Evolutionary conservation across 1,140 invertebrate genomes (phyloP), one percentile per base, ranked within the genome.

Genomic region (Drosophila malerkotliana): DNA sequence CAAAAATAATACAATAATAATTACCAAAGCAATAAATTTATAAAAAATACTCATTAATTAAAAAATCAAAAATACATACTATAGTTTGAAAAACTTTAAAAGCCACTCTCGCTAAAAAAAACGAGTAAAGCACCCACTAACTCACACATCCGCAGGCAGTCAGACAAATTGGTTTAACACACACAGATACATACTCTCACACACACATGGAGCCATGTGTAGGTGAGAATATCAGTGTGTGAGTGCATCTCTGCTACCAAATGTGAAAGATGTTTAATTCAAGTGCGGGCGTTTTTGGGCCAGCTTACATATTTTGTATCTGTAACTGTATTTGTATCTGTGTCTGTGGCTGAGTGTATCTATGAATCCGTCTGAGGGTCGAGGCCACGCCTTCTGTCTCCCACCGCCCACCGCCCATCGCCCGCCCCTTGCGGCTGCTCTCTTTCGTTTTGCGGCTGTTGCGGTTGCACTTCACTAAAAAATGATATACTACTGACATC

Each of bases 111-210:
- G 49, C 21, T n/a, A 12, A n/a, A 54, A 68, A 41, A 41, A 59
- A 53, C 30, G 73, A 79, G 32, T 60, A 71, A 45, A 63, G 51
- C n/a, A 37, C 15, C 52, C 37, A 72, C 49, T 12, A 44, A 60
- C 51, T 32, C 28, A 57, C 26, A 57, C 63, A 66, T 14, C 68
- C 54, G 57, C 68, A 73, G 74, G 55, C 73, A 78, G 82, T 57
- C 81, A 85, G 77, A 85, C 81, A 87, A 85, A 85, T 85, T 81
- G 82, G 81, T 87, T 85, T 81, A 85, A 72, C 78, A 74, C 77
- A 84, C 60, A 68, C 51, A 63, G 21, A 30, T 8, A 21, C 15
- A 45, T 1, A 44, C 5, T 6, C 4, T 6, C 41, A 9, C 30
- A 61, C 9, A 47, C 14, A 7, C 21, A 37, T 49, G 9, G 41